Conservation (phyloP, 2,888 invertebrate genomes). For the Troilus luridus region DNA sequence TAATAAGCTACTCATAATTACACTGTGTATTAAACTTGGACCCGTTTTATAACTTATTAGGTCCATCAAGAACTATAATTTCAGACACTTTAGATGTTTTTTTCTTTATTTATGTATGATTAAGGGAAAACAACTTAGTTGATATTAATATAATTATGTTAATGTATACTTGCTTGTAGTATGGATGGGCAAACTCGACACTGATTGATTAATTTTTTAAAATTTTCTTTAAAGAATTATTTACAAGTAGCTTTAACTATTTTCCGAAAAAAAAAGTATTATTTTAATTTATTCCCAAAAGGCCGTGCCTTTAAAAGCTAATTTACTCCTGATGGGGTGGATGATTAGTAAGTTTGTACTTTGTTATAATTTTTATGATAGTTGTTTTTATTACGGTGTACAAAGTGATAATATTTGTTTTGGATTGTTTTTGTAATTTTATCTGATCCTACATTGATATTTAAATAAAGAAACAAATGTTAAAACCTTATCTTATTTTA, state of each 20-base stretch:
- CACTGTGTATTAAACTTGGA: conserved; percentile 13
- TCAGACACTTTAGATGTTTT: conserved; percentile 4
- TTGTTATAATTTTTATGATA: conserved; percentile 24
- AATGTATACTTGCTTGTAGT: neutral
- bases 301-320: neutral
- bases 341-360: neutral
- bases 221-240: neutral
- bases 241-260: neutral
- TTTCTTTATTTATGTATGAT: neutral
- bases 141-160: conserved; percentile 41
- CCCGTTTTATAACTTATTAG: conserved; percentile 23
- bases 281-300: neutral
- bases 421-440: conserved; percentile 27
- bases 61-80: conserved; percentile 5
- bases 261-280: neutral
- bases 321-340: neutral
- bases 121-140: conserved; percentile 27
- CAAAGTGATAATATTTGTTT: conserved; percentile 13
- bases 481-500: neutral
- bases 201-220: conserved; percentile 5
- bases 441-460: neutral
- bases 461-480: conserved; percentile 4
- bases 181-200: neutral
- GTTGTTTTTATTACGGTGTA: neutral
- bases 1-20: conserved; percentile 20